Evolutionary conservation across 2,888 invertebrate genomes (phyloP), one percentile per base, ranked within the genome.

Genomic region (Idaea straminata): DNA sequence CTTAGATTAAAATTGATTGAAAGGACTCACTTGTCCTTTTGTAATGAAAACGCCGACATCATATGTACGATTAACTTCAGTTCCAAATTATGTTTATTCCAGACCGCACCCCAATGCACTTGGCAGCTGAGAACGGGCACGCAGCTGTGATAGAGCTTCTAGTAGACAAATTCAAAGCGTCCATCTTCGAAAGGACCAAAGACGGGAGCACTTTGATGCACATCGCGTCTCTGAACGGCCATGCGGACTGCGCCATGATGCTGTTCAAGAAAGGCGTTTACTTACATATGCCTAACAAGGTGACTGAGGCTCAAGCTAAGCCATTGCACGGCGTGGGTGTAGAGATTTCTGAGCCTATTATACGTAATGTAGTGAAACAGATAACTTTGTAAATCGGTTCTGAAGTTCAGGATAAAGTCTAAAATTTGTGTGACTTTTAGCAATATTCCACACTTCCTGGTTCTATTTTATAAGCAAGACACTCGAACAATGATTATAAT

Each of bases 181-280:
- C 99, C 73, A 98, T 99, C 78, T 96, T 98, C 83, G 98, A 99
- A 87, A 94, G 99, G 71, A 99, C 99, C 3, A 99, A 98, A 88
- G 99, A 99, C 86, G 99, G 99, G 65, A 98, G 98, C 80, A 99
- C 99, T 0, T 93, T 99, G 70, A 98, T 99, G 97, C 99, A 99
- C 86, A 98, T 99, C 70, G 99, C 99, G 0, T 98, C 99, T 0
- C 94, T 98, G 69, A 98, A 98, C 83, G 99, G 99, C 0, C 99
- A 99, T 86, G 98, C 99, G 0, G 99, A 99, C 81, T 99, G 99
- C 78, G 99, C 99, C 61, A 97, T 98, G 94, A 98, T 99, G 95
- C 96, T 99, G 69, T 97, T 99, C 88, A 99, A 98, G 90, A 98
- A 99, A 85, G 99, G 99, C 13, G 99, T 99, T 57, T 99, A 99